phyloP scores from a whole-genome alignment of 2,888 invertebrate genomes.

The Drosophila mimica region DNA sequence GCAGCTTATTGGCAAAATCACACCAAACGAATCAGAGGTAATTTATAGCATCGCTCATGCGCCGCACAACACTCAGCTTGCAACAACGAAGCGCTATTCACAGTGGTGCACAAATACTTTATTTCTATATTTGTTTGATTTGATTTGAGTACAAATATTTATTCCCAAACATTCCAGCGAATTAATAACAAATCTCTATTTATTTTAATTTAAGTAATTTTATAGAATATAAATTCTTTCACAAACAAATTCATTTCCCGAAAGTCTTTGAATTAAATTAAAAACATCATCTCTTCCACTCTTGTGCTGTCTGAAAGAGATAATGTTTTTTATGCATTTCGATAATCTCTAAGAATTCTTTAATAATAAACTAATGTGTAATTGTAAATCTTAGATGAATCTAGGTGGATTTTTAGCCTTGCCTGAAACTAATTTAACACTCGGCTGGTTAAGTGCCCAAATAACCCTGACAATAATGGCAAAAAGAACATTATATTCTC shows the following conservation, averaged over 20 bases:
- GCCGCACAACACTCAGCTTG: slow-evolving; percentile 23
- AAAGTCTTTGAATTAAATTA: too few relatives aligned
- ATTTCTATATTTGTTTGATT: neutral
- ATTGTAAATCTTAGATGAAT: neutral
- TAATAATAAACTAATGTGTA: neutral
- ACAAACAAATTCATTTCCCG: too few relatives aligned
- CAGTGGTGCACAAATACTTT: slow-evolving; percentile 11
- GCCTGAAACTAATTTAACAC: neutral
- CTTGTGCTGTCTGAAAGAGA: too few relatives aligned
- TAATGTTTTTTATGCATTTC: neutral
- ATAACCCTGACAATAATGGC: neutral
- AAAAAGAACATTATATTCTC: neutral
- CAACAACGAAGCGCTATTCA: neutral
- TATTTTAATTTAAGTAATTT: neutral
- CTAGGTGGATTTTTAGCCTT: neutral
- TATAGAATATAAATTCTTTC: too few relatives aligned
- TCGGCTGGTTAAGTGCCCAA: neutral
- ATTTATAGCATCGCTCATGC: slow-evolving; percentile 68
- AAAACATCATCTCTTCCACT: too few relatives aligned
- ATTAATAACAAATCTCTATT: neutral
- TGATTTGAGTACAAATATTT: neutral
- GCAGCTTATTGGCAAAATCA: slow-evolving; percentile 40
- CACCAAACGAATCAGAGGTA: slow-evolving; percentile 43
- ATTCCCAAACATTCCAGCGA: neutral
- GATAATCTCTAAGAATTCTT: neutral